These are phyloP conservation scores for Gymnocypris eckloni DNA, from an alignment of 2,797 vertebrate species.

Conservation along the genomic window DNA sequence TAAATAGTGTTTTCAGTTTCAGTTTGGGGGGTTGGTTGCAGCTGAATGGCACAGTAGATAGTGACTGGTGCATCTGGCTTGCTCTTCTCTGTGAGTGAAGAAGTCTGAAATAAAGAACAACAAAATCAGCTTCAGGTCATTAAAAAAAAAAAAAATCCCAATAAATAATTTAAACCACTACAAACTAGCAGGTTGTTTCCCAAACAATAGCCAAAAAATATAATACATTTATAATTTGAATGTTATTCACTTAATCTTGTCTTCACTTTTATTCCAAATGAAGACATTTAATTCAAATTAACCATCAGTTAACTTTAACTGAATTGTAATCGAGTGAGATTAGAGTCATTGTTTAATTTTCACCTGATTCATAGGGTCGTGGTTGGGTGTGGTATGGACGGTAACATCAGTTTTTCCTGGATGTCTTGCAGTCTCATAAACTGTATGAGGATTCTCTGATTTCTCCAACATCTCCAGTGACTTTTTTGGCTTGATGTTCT, in stretches of 20 bases:
- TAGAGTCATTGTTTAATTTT: neutral
- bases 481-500: neutral
- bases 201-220: neutral
- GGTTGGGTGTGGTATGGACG: neutral
- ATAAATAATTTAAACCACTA: neutral
- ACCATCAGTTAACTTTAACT: rapidly evolving
- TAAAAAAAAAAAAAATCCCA: neutral
- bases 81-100: neutral
- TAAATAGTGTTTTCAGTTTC: constrained; percentile 3
- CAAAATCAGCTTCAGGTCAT: neutral
- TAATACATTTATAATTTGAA: neutral
- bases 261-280: neutral
- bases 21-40: neutral
- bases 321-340: neutral
- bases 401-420: neutral
- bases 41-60: neutral
- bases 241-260: neutral
- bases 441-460: neutral
- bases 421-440: neutral
- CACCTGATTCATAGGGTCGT: neutral
- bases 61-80: neutral
- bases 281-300: neutral
- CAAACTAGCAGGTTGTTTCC: neutral
- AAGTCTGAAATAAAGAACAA: neutral
- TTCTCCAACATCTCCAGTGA: neutral